Evolutionary conservation across 2,797 vertebrate genomes (phyloP).

Genomic region (Cercopithecus neglectus): DNA sequence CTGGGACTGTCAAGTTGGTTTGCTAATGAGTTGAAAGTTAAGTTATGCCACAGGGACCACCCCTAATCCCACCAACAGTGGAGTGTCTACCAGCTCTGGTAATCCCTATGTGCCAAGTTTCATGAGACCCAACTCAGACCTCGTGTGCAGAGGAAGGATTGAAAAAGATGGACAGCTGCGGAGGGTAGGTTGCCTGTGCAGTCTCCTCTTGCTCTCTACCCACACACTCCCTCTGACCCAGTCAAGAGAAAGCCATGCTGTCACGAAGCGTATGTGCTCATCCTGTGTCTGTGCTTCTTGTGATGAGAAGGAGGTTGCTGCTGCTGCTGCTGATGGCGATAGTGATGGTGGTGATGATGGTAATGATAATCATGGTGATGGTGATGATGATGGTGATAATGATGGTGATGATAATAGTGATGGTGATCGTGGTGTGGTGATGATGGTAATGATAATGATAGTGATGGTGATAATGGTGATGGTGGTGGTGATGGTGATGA

Average conservation of each 20-base stretch:
- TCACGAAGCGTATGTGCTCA: accelerated
- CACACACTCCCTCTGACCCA: not conserved
- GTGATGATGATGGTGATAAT: accelerated
- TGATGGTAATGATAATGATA: accelerated
- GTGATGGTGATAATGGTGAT: accelerated
- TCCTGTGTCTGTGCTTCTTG: not conserved
- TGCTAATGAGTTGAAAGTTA: not conserved
- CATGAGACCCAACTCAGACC: not conserved
- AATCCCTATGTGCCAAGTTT: not conserved
- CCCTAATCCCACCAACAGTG: accelerated
- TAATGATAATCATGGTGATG: accelerated
- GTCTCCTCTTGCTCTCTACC: not conserved
- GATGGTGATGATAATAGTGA: accelerated
- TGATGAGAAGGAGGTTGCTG: no score
- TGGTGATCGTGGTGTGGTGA: accelerated
- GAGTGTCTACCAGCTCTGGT: no score
- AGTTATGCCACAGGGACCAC: no score
- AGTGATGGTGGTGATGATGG: accelerated
- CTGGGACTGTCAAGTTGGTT: not conserved
- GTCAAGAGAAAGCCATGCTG: not conserved
- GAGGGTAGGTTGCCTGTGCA: accelerated
- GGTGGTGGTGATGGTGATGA: accelerated
- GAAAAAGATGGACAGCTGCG: no score
- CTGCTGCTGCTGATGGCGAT: not conserved
- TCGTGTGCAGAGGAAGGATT: not conserved